Evolutionary conservation across 2,888 invertebrate species (phyloP), one percentile per base, ranked within the genome.

Genomic region (Crossocerus cetratus): DNA sequence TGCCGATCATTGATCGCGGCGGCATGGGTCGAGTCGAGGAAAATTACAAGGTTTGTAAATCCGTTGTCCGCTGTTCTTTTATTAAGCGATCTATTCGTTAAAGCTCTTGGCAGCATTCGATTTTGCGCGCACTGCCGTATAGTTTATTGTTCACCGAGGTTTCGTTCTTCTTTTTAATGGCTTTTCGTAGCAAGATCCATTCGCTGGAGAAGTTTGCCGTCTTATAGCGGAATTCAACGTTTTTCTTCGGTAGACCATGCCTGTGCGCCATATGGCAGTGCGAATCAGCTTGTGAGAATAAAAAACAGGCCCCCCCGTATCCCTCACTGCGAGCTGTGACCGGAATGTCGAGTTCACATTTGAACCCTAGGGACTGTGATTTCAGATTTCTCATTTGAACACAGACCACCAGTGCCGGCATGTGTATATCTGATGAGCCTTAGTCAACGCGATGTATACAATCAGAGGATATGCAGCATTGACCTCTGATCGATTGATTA

Each of bases 121-220:
- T 32, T 4, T 49, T 20, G 62, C 23, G 18, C 45, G 42, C 20
- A 1, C 44, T 13, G 42, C 14, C 49, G 2, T 16, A 44, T 61
- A 60, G 58, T 60, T 69, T 58, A 61, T 64, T 44, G 42, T 49
- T 32, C 49, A 14, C 8, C 45, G 23, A 5, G 18, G 42, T n/a
- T 14, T 45, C 11, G 60, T 58, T 64, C 49, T 42, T 42, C 21
- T 65, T 74, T 76, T 74, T 74, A 69, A 76, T 69, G 68, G 60
- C 22, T 63, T 72, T 69, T 76, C 69, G 65, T 62, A 44, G 43
- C 13, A 20, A 65, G 71, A 63, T 71, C 69, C 64, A 13, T 20
- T 49, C 21, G 3, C 13, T 32, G 22, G 22, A 21, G 21, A 21
- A 43, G 8, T 63, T 68, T 65, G 14, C 11, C 32, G 16, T 13